A percentile compares a stretch with the other conserved stretches of the same genome.
Evolutionary conservation across 2,797 vertebrate species (phyloP).

Genomic region (Scolopax bukidnonensis): DNA sequence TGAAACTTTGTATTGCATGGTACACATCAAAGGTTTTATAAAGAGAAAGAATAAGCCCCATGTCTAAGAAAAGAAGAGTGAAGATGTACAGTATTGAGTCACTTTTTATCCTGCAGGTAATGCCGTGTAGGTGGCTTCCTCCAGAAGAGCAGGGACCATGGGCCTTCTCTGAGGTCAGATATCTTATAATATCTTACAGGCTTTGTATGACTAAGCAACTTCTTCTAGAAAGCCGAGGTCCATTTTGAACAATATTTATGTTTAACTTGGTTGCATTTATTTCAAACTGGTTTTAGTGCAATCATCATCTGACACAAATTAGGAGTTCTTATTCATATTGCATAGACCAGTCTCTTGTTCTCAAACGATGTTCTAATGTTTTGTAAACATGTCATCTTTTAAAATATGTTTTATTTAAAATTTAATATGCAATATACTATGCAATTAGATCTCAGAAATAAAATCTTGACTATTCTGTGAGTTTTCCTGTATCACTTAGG

Average conservation of each 20-base stretch:
- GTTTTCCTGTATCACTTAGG: background rate
- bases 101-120: background rate
- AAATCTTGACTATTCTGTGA: background rate
- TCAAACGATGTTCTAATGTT: background rate
- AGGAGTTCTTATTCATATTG: background rate
- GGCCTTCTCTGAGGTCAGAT: background rate
- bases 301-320: background rate
- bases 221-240: background rate
- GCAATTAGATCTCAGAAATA: background rate
- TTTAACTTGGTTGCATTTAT: background rate
- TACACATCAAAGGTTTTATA: rapidly evolving
- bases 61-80: background rate
- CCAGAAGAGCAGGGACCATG: background rate
- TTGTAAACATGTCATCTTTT: background rate
- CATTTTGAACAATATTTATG: background rate
- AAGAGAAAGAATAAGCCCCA: background rate
- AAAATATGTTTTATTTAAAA: background rate
- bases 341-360: background rate
- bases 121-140: background rate
- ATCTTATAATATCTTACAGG: background rate
- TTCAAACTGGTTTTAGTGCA: background rate
- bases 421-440: background rate
- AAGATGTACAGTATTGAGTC: background rate
- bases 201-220: background rate
- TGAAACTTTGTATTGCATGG: background rate